Evolutionary conservation across 2,113 vertebrate species (phyloP).

Genomic region (Lasiurus borealis): DNA sequence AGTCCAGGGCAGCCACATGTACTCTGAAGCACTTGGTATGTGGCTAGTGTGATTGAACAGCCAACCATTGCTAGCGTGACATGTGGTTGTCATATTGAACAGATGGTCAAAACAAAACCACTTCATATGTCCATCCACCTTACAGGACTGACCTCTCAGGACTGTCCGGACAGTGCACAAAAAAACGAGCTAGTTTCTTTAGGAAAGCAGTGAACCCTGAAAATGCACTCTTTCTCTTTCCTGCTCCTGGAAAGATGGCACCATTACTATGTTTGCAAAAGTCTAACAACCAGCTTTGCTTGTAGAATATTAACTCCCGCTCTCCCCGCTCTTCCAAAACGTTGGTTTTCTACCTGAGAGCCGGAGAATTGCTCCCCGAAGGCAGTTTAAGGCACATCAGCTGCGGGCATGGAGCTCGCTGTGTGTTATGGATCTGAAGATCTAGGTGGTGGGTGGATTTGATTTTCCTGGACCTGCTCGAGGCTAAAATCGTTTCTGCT

Average conservation of each 20-base stretch:
- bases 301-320: constrained; percentile 57
- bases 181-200: not conserved
- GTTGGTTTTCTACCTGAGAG: constrained; percentile 56
- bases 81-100: not conserved
- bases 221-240: not conserved
- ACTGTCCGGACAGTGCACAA: not conserved
- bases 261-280: constrained; percentile 48
- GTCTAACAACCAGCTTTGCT: constrained; percentile 32
- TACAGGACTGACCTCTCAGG: too few species aligned
- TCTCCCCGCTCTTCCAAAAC: not conserved
- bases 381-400: constrained; percentile 38
- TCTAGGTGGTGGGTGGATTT: constrained; percentile 78
- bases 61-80: not conserved
- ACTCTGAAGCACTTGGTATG: not conserved
- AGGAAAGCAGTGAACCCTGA: not conserved
- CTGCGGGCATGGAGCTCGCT: constrained; percentile 64
- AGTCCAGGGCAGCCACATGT: not conserved
- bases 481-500: constrained; percentile 78
- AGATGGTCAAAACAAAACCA: not conserved
- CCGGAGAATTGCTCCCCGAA: constrained; percentile 72
- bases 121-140: not conserved
- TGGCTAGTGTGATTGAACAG: not conserved
- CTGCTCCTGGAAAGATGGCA: not conserved
- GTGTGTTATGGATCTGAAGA: constrained; percentile 61
- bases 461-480: constrained; percentile 75